These are phyloP conservation scores for Cnemophilus loriae DNA, from an alignment of 2,113 vertebrate species.

Conservation along the genomic window DNA sequence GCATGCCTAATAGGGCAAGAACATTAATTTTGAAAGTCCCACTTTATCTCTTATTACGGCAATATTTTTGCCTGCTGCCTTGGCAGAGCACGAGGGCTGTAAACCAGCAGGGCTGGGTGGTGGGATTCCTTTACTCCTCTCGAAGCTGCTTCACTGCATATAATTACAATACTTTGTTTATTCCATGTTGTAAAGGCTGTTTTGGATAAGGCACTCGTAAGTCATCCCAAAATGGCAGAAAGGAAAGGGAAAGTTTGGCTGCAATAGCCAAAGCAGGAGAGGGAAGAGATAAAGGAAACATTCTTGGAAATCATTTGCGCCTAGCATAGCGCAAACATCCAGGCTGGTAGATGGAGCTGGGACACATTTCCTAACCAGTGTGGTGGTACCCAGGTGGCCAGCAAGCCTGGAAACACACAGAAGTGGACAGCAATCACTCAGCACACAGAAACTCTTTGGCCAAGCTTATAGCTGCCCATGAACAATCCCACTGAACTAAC, in stretches of 20 bases:
- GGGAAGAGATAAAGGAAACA: background rate
- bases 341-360: background rate
- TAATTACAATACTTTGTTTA: background rate
- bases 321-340: background rate
- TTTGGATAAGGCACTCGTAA: background rate
- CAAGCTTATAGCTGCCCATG: background rate
- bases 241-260: background rate
- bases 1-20: background rate
- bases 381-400: background rate
- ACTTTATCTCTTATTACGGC: background rate
- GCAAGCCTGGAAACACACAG: background rate
- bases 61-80: background rate
- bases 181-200: background rate
- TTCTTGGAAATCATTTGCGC: fast-evolving
- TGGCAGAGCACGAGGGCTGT: background rate
- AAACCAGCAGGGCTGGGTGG: background rate
- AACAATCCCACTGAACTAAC: background rate
- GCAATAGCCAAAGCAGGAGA: background rate
- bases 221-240: background rate
- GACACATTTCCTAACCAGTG: background rate
- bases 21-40: background rate
- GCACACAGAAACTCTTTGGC: background rate
- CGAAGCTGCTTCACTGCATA: background rate
- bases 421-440: background rate
- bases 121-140: background rate